Conservation (phyloP, 2,113 vertebrate genomes). For the Telmatochromis brichardi region DNA sequence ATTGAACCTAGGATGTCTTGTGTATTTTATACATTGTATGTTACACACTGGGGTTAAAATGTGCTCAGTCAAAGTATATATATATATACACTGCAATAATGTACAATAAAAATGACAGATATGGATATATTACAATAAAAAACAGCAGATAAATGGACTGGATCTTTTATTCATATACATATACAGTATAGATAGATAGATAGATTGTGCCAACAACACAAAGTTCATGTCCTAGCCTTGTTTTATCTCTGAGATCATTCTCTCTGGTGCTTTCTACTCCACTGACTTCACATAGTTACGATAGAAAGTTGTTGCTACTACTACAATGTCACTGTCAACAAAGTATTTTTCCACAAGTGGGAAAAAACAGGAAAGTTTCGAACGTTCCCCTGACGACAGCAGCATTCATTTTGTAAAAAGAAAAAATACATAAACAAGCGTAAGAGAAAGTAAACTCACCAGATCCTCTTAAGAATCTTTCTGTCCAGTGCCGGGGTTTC, state of each 20-base stretch:
- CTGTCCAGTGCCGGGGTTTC: neutral
- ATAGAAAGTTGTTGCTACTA: neutral
- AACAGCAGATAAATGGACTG: neutral
- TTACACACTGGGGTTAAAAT: neutral
- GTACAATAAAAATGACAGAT: neutral
- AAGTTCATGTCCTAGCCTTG: neutral
- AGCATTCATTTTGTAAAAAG: neutral
- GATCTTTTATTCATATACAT: neutral
- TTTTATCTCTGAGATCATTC: neutral
- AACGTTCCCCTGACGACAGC: neutral
- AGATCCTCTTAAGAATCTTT: neutral
- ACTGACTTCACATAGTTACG: neutral
- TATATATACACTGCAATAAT: neutral
- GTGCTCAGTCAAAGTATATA: neutral
- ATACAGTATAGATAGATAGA: neutral
- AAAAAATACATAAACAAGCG: neutral
- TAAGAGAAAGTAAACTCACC: neutral
- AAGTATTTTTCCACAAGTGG: neutral
- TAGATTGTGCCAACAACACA: neutral
- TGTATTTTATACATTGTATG: neutral
- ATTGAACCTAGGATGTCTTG: neutral
- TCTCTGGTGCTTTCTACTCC: neutral
- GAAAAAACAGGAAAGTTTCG: neutral
- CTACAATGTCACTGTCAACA: neutral
- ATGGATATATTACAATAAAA: neutral